Evolutionary conservation across 2,113 vertebrate genomes (phyloP).

Genomic region (Gnathonemus echidnorhynchus): DNA sequence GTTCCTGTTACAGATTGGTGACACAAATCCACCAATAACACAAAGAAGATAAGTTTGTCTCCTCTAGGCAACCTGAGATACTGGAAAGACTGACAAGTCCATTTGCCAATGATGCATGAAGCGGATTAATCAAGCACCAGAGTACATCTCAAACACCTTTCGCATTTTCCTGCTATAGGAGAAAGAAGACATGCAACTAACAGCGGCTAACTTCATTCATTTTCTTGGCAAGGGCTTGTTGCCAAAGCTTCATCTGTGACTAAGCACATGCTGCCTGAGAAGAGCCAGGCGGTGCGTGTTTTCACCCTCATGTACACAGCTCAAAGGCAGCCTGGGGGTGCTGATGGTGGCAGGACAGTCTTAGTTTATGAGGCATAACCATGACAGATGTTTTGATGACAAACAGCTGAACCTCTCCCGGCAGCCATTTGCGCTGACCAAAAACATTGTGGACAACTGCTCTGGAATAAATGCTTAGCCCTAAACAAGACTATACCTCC

Average conservation of each 20-base stretch:
- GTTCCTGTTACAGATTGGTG: background rate
- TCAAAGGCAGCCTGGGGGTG: background rate
- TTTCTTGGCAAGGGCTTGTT: background rate
- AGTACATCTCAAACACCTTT: background rate
- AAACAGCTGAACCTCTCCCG: background rate
- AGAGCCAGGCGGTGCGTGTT: background rate
- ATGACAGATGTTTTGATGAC: constrained; percentile 17
- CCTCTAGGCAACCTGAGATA: background rate
- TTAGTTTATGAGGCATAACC: background rate
- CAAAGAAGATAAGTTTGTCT: background rate
- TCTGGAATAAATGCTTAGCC: background rate
- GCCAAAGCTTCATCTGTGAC: background rate
- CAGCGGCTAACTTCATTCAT: background rate
- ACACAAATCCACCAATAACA: background rate
- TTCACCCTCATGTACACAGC: background rate
- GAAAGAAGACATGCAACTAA: background rate
- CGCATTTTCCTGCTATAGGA: background rate
- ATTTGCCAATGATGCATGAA: background rate
- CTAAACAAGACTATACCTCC: background rate
- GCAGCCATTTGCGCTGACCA: background rate
- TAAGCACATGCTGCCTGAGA: background rate
- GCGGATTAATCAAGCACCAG: background rate
- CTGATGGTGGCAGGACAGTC: background rate
- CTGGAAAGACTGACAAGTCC: background rate
- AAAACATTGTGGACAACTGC: background rate